A percentile compares a stretch with the other conserved stretches of the same genome.
Evolutionary conservation across 2,113 vertebrate species (phyloP).

Genomic region (Grantiella picta): DNA sequence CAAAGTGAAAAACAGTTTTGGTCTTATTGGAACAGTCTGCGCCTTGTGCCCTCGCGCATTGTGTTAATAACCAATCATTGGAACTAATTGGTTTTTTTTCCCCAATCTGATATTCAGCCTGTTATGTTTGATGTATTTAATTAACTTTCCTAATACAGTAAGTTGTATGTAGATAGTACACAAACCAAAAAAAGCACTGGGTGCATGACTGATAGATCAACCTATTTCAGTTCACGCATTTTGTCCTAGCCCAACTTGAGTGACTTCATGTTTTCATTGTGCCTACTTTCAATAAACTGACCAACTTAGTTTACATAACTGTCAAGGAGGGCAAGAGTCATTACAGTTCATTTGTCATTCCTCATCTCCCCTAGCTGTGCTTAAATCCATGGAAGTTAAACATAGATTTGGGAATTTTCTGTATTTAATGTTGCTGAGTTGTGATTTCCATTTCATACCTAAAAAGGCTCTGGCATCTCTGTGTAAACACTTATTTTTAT

Average conservation of each 20-base stretch:
- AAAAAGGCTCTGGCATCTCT: not conserved
- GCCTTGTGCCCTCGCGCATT: rapidly evolving
- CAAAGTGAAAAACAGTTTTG: not conserved
- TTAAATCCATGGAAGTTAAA: not conserved
- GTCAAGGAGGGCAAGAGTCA: not conserved
- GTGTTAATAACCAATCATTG: not conserved
- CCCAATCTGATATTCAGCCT: not conserved
- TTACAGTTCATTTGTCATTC: not conserved
- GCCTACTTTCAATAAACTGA: not conserved
- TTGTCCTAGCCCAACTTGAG: not conserved
- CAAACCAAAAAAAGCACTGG: not conserved
- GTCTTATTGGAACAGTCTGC: not conserved
- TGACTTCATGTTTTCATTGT: not conserved
- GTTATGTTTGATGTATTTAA: not conserved
- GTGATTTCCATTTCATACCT: not conserved
- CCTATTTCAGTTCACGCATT: not conserved
- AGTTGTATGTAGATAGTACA: not conserved
- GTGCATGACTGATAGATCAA: not conserved
- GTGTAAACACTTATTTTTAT: not conserved
- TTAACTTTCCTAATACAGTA: not conserved
- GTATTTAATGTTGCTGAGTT: not conserved
- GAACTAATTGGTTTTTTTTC: not conserved
- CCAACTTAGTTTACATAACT: not conserved
- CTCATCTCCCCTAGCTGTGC: not conserved
- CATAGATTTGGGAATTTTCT: not conserved